A percentile compares a stretch with the other conserved stretches of the same genome.
Evolutionary conservation across 2,113 vertebrate genomes (phyloP).

Genomic region (Mirza zaza): DNA sequence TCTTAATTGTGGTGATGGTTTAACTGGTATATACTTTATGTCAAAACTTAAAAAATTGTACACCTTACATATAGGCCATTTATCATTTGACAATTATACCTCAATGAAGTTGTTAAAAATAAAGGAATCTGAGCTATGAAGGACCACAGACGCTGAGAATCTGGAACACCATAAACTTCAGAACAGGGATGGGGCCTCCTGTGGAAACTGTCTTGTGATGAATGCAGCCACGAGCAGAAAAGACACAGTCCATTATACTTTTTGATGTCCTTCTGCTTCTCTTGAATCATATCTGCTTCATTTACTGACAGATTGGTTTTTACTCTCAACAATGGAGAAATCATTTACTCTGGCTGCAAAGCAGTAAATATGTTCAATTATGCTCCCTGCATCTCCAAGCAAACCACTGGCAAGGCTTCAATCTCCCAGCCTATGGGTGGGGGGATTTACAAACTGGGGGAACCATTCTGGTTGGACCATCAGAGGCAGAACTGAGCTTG

Average conservation of each 20-base stretch:
- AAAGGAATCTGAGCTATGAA: neutral
- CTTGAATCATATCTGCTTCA: conserved; percentile 53
- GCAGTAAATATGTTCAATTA: conserved; percentile 17
- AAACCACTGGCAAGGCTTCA: neutral
- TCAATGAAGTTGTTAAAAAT: neutral
- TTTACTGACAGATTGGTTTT: conserved; percentile 54
- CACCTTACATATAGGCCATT: neutral
- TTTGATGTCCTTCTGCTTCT: neutral
- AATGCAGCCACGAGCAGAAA: neutral
- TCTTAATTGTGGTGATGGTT: neutral
- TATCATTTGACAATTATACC: neutral
- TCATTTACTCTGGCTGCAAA: conserved; percentile 38
- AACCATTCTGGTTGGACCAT: neutral
- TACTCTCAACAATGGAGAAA: conserved; percentile 42
- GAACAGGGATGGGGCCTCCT: neutral
- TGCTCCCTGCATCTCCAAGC: neutral
- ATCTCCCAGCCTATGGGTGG: neutral
- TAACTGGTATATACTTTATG: neutral
- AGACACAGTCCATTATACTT: neutral
- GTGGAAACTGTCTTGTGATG: neutral
- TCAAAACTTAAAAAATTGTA: neutral
- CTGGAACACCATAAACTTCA: neutral
- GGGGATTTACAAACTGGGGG: neutral
- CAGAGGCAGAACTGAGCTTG: neutral
- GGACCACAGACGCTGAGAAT: neutral